Evolutionary conservation across 2,888 invertebrate species (phyloP).

Genomic region (Parnassius apollo): DNA sequence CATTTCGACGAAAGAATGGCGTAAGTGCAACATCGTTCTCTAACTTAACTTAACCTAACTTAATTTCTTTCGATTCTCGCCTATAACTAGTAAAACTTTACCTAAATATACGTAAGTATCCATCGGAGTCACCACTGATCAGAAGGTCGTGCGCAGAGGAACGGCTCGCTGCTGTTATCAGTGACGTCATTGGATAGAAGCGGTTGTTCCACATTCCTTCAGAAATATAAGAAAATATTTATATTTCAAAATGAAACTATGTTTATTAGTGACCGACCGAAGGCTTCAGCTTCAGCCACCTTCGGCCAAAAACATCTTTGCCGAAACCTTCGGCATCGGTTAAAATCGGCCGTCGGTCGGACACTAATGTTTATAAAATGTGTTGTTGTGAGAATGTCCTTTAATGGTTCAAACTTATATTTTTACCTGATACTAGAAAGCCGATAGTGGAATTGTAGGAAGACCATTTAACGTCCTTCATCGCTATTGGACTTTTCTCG

Average conservation of each 20-base stretch:
- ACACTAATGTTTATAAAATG: no score
- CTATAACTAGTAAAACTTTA: conserved; percentile 42
- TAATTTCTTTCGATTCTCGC: no score
- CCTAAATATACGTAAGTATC: conserved; percentile 91
- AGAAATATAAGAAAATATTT: conserved; percentile 33
- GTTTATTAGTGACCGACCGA: no score
- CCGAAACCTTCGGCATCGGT: no score
- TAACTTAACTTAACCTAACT: no score
- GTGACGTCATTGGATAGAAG: conserved; percentile 91
- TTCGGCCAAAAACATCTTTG: no score
- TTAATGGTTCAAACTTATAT: not conserved
- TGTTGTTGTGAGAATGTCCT: not conserved
- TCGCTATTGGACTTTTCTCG: conserved; percentile 92
- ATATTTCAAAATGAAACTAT: not conserved
- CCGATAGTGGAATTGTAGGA: conserved; percentile 93
- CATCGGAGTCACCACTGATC: conserved; percentile 93
- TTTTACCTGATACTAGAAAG: conserved; percentile 90
- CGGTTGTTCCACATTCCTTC: conserved; percentile 94
- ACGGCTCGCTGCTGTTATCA: conserved; percentile 90
- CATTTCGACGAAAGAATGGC: no score
- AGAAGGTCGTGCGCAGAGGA: conserved; percentile 92
- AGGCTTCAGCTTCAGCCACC: no score
- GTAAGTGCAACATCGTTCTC: no score
- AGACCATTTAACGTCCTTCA: conserved; percentile 95
- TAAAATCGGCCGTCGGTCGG: no score